These are phyloP conservation scores for Brachionus rotundiformis DNA, from an alignment of 1,140 invertebrate species.

Conservation along the genomic window DNA sequence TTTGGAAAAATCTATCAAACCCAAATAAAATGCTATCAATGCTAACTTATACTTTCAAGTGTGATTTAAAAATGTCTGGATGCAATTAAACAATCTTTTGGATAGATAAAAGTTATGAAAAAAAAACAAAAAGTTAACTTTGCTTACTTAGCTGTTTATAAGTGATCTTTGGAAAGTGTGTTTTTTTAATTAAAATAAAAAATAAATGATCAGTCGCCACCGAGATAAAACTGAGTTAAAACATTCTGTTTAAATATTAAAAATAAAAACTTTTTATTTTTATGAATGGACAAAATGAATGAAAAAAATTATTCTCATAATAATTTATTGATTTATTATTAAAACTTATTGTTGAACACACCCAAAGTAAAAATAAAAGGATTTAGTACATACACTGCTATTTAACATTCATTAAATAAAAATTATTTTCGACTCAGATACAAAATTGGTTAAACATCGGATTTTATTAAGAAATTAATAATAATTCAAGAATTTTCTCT, in stretches of 20 bases:
- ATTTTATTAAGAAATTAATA: neutral
- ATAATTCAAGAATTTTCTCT: too few species aligned
- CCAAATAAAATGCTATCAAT: too few species aligned
- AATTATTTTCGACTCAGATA: neutral
- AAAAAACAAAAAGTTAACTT: neutral
- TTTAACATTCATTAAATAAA: neutral
- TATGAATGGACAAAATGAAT: neutral
- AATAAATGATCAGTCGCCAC: neutral
- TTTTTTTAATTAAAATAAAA: conserved; percentile 6
- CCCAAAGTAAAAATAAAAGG: neutral
- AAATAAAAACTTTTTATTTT: neutral
- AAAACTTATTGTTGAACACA: neutral
- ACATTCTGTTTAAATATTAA: neutral
- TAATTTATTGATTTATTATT: neutral
- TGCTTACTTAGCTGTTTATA: neutral
- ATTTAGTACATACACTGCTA: neutral
- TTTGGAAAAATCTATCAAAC: too few species aligned
- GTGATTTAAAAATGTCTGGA: neutral
- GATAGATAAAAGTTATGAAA: conserved; percentile 12
- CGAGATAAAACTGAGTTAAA: neutral
- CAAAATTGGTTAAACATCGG: neutral
- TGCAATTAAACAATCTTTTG: neutral
- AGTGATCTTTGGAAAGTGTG: neutral
- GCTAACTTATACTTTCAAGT: conserved; percentile 4
- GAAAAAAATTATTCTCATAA: neutral